Evolutionary conservation across 2,113 vertebrate genomes (phyloP), one percentile per base, ranked within the genome.

Genomic region (Ictalurus punctatus): DNA sequence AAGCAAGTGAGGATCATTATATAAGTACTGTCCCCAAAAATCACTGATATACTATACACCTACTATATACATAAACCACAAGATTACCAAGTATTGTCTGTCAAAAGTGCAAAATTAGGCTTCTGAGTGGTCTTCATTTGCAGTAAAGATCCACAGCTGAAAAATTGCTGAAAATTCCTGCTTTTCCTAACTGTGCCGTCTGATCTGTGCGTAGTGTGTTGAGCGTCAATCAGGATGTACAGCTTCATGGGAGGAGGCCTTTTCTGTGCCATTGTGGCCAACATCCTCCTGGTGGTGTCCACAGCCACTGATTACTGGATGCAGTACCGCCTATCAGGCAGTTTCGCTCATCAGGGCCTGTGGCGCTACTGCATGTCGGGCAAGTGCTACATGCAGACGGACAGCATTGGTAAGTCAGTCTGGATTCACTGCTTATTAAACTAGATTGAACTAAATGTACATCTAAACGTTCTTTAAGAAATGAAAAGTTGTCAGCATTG

Each of bases 261-360:
- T 54, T 97, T 98, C 92, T 98, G 97, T 86, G 97, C 97, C 95
- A 95, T 97, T 16, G 96, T 97, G 92, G 97, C 96, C 63, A 97
- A 97, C 94, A 96, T 98, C 93, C 95, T 98, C 74, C 90, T 98
- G 93, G 96, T 96, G 93, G 97, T 97, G 81, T 97, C 97, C 88
- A 97, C 96, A 0, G 97, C 96, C 0, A 98, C 97, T 0, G 97
- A 98, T 93, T 97, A 97, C 94, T 98, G 97, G 97, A 97, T 98
- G 97, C 97, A 98, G 93, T 97, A 97, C 90, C 96, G 96, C 54
- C 92, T 98, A 89, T 97, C 97, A 0, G 96, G 97, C 65, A 94
- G 96, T 90, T 96, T 98, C 0, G 97, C 97, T 85, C 97, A 98
- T 91, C 97, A 98, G 94, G 97, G 97, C 30, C 94, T 98, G 87